These are phyloP conservation scores for Lasioglossum leucozonium DNA, from an alignment of 2,888 invertebrate species.

Conservation along the genomic window DNA sequence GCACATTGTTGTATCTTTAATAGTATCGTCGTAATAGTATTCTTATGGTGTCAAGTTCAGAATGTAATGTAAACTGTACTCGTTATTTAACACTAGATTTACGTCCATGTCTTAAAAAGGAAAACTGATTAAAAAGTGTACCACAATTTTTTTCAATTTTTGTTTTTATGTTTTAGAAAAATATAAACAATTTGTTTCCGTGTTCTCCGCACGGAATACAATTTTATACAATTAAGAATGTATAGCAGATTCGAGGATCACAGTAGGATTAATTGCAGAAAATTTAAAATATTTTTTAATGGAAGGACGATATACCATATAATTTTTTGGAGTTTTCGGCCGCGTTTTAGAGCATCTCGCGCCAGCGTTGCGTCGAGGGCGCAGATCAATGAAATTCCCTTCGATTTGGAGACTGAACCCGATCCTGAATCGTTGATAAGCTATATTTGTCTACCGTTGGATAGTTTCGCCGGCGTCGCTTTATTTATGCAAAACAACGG, in stretches of 20 bases:
- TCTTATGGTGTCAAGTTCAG: neutral
- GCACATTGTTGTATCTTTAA: neutral
- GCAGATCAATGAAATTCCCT: conserved; percentile 47
- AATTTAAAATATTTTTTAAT: neutral
- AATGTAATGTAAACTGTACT: neutral
- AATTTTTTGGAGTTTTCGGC: neutral
- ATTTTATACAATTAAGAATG: too few relatives aligned
- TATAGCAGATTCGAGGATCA: neutral
- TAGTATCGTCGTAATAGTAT: neutral
- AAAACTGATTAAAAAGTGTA: neutral
- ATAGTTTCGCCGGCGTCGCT: conserved; percentile 46
- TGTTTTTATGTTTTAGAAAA: neutral
- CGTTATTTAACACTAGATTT: neutral
- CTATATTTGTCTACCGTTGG: conserved; percentile 49
- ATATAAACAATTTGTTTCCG: neutral
- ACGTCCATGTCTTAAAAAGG: neutral
- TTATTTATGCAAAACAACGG: conserved; percentile 46
- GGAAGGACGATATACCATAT: neutral
- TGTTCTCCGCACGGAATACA: too few relatives aligned
- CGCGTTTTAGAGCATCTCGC: conserved; percentile 23
- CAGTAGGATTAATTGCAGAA: neutral
- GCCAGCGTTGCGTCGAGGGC: conserved; percentile 38
- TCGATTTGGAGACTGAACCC: conserved; percentile 62
- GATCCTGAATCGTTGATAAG: conserved; percentile 56
- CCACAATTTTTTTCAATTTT: neutral